Evolutionary conservation across 2,113 vertebrate species (phyloP).

Genomic region (Prietella phreatophila): DNA sequence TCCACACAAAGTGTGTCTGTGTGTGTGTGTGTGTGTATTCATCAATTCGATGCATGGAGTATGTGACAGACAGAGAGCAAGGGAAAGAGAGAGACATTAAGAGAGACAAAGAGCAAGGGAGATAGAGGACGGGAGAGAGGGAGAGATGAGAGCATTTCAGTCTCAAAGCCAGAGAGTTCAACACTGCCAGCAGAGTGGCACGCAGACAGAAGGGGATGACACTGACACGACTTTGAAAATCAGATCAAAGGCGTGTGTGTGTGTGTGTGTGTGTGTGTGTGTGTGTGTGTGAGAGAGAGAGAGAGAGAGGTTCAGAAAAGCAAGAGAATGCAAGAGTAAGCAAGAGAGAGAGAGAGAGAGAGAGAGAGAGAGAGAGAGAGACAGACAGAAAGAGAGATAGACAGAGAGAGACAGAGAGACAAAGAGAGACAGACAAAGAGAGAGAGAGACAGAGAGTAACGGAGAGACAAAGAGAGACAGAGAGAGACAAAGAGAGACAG

Average conservation of each 20-base stretch:
- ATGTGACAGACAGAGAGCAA: background rate
- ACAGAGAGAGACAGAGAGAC: no score
- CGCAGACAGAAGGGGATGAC: constrained; percentile 25
- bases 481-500: no score
- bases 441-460: no score
- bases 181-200: background rate
- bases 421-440: no score
- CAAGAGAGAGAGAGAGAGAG: background rate
- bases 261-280: constrained; percentile 32
- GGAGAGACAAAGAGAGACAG: no score
- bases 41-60: background rate
- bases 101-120: background rate
- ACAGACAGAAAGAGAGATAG: no score
- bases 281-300: background rate
- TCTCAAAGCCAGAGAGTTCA: constrained; percentile 21
- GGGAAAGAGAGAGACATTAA: background rate
- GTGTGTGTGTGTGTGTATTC: background rate
- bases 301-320: background rate
- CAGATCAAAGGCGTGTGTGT: constrained; percentile 23
- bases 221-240: constrained; percentile 54
- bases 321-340: background rate
- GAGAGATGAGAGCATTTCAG: constrained; percentile 5
- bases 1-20: no score
- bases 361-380: no score
- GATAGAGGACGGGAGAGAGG: background rate